Percentiles rank a stretch among this genome's conserved stretches.
Evolutionary conservation across 2,888 invertebrate species (phyloP).

Genomic region (Acanthococcus lagerstroemiae): DNA sequence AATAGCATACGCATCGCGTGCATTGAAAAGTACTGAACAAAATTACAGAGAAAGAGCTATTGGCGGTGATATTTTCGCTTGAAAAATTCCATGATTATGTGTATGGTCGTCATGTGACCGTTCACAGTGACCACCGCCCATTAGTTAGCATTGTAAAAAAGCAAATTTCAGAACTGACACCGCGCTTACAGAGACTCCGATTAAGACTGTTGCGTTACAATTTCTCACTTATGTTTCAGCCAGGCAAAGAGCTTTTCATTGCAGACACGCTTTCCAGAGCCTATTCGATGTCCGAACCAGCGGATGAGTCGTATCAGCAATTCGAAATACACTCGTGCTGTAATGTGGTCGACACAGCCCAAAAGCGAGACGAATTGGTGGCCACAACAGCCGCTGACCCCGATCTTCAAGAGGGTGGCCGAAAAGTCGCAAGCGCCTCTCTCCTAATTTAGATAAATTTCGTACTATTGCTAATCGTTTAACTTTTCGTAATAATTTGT

Average conservation of each 20-base stretch:
- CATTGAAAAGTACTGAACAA: slow-evolving; percentile 2
- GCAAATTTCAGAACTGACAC: not conserved
- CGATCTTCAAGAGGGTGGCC: not conserved
- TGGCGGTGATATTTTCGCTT: slow-evolving; percentile 6
- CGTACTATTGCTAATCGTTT: not conserved
- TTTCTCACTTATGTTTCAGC: slow-evolving; percentile 4
- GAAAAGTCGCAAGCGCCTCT: not conserved
- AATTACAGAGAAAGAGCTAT: slow-evolving; percentile 17
- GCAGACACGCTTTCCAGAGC: slow-evolving; percentile 15
- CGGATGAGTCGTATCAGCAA: not conserved
- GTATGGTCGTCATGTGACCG: slow-evolving; percentile 4
- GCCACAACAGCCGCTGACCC: not conserved
- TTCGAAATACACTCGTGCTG: not conserved
- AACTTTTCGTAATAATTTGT: not conserved
- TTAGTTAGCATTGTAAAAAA: slow-evolving; percentile 9
- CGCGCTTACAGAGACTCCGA: slow-evolving; percentile 12
- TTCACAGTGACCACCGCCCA: slow-evolving; percentile 17
- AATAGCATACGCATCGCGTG: slow-evolving; percentile 6
- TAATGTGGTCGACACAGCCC: not conserved
- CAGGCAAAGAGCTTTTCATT: slow-evolving; percentile 8
- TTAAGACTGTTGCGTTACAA: slow-evolving; percentile 16
- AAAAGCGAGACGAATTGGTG: not conserved
- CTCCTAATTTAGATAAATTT: not conserved
- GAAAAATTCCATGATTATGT: slow-evolving; percentile 3
- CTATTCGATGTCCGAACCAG: too few relatives aligned